A percentile compares a stretch with the other conserved stretches of the same genome.
These are phyloP conservation scores for Melinaea menophilus DNA, from an alignment of 2,888 invertebrate species.

Conservation along the genomic window DNA sequence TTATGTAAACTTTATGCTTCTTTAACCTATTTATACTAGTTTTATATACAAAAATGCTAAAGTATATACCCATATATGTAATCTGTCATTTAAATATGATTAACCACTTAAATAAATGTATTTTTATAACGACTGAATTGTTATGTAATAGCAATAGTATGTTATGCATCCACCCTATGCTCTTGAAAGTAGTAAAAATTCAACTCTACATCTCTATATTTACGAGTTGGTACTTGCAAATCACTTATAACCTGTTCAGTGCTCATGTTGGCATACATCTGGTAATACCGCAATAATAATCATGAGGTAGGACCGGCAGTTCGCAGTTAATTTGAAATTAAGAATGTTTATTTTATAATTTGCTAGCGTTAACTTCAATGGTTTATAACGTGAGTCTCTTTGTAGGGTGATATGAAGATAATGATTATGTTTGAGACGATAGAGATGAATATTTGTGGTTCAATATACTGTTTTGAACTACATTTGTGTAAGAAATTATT, in stretches of 20 bases:
- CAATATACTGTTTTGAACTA: no score
- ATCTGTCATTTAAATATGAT: neutral
- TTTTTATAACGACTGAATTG: constrained; percentile 19
- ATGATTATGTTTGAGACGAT: no score
- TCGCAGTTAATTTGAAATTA: constrained; percentile 30
- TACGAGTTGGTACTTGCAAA: constrained; percentile 37
- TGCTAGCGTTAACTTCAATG: no score
- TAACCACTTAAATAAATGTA: constrained; percentile 7
- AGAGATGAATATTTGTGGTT: no score
- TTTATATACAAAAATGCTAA: no score
- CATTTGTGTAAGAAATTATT: no score
- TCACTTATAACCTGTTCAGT: constrained; percentile 38
- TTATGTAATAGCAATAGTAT: constrained; percentile 17
- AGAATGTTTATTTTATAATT: constrained; percentile 14
- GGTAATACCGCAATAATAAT: constrained; percentile 36
- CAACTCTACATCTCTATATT: constrained; percentile 34
- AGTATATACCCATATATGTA: no score
- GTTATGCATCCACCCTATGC: constrained; percentile 27
- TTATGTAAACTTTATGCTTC: no score
- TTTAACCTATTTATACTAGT: no score
- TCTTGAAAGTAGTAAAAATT: constrained; percentile 32
- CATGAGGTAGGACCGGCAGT: constrained; percentile 31
- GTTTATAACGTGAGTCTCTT: no score
- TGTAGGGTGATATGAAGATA: no score
- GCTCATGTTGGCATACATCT: constrained; percentile 37